Evolutionary conservation across 1,140 invertebrate genomes (phyloP), one percentile per base, ranked within the genome.

Genomic region (Drosophila suzukii): DNA sequence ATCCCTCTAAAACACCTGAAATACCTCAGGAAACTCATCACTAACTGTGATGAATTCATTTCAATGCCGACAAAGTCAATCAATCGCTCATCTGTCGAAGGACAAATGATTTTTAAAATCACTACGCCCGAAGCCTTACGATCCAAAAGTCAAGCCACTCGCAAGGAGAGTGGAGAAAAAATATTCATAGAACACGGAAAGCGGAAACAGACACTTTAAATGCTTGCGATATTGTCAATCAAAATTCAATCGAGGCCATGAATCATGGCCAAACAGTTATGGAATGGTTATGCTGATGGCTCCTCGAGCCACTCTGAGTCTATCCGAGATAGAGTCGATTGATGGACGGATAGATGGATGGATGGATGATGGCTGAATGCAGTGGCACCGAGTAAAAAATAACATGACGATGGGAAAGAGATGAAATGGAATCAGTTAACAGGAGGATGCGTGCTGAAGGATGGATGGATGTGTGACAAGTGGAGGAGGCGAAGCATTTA

Each of bases 141-240:
- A 54, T 47, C 54, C 51, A 32, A 32, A 46, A 76, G 73, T 74
- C 63, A 43, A 54, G 58, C 43, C 47, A 53, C 74, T 62, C n/a
- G 34, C 53, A 34, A 36, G 27, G 47, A 57, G 47, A 61, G 15
- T 20, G 11, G 47, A 30, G 58, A 57, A 60, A 46, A 70, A 59
- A 72, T 63, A 72, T 53, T 78, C 61, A 66, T 66, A 75, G 83
- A 74, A 66, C 75, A 63, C 75, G 79, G 71, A 80, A 77, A 73
- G 63, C 81, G 90, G 89, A 91, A 91, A 91, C 89, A 91, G 89
- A 91, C 90, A 91, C 89, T 91, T 91, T 91, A 91, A 91, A 91
- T 79, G 90, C 88, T 81, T 90, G 90, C 90, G 85, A 91, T 91
- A 91, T 91, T 91, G 90, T 91, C 90, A 91, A 91, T 91, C 90